Conservation (phyloP, 2,113 vertebrate species). For the Coptodon rendalli region DNA sequence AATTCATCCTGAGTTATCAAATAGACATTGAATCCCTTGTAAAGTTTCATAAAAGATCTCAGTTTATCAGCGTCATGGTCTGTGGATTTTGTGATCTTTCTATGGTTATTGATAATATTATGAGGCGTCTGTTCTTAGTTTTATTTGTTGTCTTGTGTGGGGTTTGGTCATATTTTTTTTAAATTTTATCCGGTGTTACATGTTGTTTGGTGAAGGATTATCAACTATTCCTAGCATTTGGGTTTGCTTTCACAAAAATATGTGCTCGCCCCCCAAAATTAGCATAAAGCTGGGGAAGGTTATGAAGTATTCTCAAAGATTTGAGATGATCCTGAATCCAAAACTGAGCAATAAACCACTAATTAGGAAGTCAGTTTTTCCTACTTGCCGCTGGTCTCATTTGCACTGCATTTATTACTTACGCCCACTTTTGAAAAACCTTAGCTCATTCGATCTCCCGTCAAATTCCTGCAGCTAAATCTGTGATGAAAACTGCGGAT, state of each 20-base stretch:
- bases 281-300: not conserved
- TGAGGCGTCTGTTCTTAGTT: not conserved
- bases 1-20: not conserved
- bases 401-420: not conserved
- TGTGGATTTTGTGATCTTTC: not conserved
- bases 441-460: not conserved
- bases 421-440: not conserved
- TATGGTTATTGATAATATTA: not conserved
- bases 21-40: not conserved
- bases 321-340: not conserved
- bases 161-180: not conserved
- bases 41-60: not conserved
- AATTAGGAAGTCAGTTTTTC: not conserved
- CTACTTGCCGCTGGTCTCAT: not conserved
- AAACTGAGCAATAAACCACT: not conserved
- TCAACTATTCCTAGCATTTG: not conserved
- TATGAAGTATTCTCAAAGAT: not conserved
- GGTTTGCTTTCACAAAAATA: not conserved
- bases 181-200: not conserved
- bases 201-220: not conserved
- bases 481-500: not conserved
- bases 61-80: not conserved
- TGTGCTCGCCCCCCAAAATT: not conserved
- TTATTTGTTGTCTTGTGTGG: not conserved
- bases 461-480: not conserved